These are phyloP conservation scores for Cheilosia soror DNA, from an alignment of 2,888 invertebrate species.

Conservation along the genomic window DNA sequence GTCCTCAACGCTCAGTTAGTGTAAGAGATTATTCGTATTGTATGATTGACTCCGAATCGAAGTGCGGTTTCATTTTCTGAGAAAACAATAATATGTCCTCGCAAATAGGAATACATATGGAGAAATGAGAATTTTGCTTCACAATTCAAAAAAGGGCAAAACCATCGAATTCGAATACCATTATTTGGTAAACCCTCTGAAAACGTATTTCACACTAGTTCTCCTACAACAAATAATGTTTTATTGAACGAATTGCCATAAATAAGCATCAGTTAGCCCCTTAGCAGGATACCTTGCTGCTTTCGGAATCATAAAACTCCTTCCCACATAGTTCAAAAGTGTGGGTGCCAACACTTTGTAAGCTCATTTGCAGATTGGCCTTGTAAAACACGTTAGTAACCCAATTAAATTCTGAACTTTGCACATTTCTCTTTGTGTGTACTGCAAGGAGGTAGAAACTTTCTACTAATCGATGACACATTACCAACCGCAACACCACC, in stretches of 20 bases:
- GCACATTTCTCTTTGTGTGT: slow-evolving; percentile 18
- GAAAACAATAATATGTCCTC: too few species aligned
- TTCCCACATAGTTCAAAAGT: slow-evolving; percentile 19
- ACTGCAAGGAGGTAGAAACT: slow-evolving; percentile 5
- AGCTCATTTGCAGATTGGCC: slow-evolving; percentile 5
- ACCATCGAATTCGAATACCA: too few species aligned
- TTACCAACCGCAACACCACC: slow-evolving; percentile 69
- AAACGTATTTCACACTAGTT: too few species aligned
- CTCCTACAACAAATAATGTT: neutral
- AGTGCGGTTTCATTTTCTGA: too few species aligned
- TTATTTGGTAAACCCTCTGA: too few species aligned
- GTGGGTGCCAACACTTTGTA: slow-evolving; percentile 19
- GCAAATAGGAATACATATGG: too few species aligned
- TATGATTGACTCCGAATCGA: too few species aligned
- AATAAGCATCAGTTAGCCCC: neutral
- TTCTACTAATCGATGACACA: slow-evolving; percentile 72
- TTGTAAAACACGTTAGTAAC: slow-evolving; percentile 37
- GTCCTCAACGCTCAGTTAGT: too few species aligned
- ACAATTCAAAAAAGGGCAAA: too few species aligned
- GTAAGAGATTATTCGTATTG: too few species aligned
- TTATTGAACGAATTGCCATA: neutral
- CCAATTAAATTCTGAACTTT: slow-evolving; percentile 44
- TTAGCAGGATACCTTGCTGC: neutral
- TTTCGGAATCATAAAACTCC: slow-evolving; percentile 6
- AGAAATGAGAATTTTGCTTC: too few species aligned